Conservation (phyloP, 2,113 vertebrate genomes). For the Odobenus rosmarus region DNA sequence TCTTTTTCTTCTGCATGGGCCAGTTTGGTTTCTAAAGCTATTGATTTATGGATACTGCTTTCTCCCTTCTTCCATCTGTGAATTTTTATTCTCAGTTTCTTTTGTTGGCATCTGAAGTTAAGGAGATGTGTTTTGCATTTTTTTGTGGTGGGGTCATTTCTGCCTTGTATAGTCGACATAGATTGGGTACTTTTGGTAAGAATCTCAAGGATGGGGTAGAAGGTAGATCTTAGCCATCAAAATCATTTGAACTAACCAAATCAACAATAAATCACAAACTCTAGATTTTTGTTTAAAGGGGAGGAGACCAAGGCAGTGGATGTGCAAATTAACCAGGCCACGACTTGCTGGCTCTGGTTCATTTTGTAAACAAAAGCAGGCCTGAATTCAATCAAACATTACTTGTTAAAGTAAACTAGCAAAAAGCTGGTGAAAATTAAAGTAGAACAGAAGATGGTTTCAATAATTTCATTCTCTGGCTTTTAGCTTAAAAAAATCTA, state of each 20-base stretch:
- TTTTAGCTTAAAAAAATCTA: slow-evolving; percentile 69
- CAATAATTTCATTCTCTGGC: slow-evolving; percentile 80
- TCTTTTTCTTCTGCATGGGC: background rate
- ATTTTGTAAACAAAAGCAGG: slow-evolving; percentile 82
- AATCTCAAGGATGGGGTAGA: slow-evolving; percentile 46
- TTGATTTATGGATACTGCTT: background rate
- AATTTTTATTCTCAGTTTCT: slow-evolving; percentile 50
- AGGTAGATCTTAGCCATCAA: slow-evolving; percentile 63
- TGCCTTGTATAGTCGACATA: background rate
- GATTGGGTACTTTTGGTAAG: background rate
- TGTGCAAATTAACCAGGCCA: slow-evolving; percentile 81
- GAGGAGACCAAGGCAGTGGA: slow-evolving; percentile 78
- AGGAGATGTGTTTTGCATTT: slow-evolving; percentile 29
- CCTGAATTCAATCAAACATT: slow-evolving; percentile 84
- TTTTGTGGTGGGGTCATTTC: background rate
- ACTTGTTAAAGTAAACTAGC: slow-evolving; percentile 84
- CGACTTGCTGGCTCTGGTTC: slow-evolving; percentile 80
- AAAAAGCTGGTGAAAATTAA: slow-evolving; percentile 83
- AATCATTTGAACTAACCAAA: slow-evolving; percentile 73
- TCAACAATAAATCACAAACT: slow-evolving; percentile 79
- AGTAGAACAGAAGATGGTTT: slow-evolving; percentile 80
- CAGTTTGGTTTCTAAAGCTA: background rate
- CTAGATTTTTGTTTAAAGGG: slow-evolving; percentile 80
- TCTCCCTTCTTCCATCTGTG: slow-evolving; percentile 35
- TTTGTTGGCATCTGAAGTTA: slow-evolving; percentile 60